Base-by-base conservation (phyloP, 2,113 vertebrate species). In the Deroptyus accipitrinus region DNA sequence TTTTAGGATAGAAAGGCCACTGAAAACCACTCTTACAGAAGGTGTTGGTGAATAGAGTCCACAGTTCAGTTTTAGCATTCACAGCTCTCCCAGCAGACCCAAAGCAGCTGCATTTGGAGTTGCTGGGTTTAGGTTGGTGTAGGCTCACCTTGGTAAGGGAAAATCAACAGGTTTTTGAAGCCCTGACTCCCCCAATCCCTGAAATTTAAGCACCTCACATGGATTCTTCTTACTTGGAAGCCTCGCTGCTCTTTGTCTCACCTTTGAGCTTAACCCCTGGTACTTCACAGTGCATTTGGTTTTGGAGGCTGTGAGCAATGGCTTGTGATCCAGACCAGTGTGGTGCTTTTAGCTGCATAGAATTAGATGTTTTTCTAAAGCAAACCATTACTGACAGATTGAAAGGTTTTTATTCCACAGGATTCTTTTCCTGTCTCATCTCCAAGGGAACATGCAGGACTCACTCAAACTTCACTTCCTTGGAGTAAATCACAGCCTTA, bases 401-500 rank as follows among this genome's bases (percentile, higher is more conserved):
- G 18, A 42, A 78, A 78, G 27, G 15, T 6, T 52, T 92, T 93
- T 33, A 67, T 96, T 84, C 73, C 28, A 22, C 10, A 64, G 73
- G 41, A 37, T 52, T 86, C 75, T 59, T 35, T 55, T 72, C 39
- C 35, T 72, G 64, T 54, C 72, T 86, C 13, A 1, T 80, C 67
- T 83, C 30, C 72, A 68, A 86, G 74, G 73, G 80, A 96, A 81
- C 61, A 52, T 1, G 11, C 64, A 94, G 64, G 69, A 24, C 44
- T 84, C 35, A 23, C 59, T 92, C 22, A 1, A 55, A 2, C 72
- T 64, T 35, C 1, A 1, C 28, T 78, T 92, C 55, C 68, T 77
- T 46, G 59, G 79, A 86, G 76, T 90, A 90, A 96, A 97, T 95
- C 92, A 80, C 68, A 15, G 64, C 80, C 88, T 96, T 95, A 96